A percentile compares a stretch with the other conserved stretches of the same genome.
These are phyloP conservation scores for Saguinus midas DNA, from an alignment of 2,113 vertebrate genomes.

Conservation along the genomic window DNA sequence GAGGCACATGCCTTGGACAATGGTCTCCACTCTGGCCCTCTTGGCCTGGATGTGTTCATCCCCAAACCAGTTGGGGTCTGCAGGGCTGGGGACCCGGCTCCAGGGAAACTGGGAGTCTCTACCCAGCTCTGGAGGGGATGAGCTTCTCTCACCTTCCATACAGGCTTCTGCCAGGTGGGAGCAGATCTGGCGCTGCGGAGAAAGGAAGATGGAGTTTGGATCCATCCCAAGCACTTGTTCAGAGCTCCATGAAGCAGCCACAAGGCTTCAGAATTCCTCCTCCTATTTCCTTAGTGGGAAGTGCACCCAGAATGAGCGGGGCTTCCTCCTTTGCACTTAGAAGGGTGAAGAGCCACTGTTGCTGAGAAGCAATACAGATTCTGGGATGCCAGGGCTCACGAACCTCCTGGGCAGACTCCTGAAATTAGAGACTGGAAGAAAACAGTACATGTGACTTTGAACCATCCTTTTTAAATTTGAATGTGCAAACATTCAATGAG, in stretches of 20 bases:
- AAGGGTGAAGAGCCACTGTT: background rate
- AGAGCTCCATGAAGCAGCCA: constrained; percentile 75
- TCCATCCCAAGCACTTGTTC: constrained; percentile 83
- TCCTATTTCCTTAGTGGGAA: constrained; percentile 75
- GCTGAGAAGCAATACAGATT: background rate
- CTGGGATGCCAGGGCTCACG: background rate
- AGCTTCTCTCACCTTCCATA: constrained; percentile 80
- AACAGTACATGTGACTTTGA: background rate
- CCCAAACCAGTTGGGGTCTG: constrained; percentile 81
- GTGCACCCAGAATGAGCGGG: constrained; percentile 74
- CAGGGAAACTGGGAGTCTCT: constrained; percentile 76
- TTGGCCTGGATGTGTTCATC: constrained; percentile 90
- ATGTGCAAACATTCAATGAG: background rate
- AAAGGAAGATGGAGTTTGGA: constrained; percentile 81
- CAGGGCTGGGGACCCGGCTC: constrained; percentile 50
- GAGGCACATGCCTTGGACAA: constrained; percentile 90
- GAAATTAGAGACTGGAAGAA: constrained; percentile 37
- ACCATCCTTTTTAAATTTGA: background rate
- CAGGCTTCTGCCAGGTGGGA: constrained; percentile 75
- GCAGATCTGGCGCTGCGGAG: constrained; percentile 61
- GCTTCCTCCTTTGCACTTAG: background rate
- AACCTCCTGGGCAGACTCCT: background rate
- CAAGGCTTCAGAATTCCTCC: constrained; percentile 79
- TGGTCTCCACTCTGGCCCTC: constrained; percentile 94
- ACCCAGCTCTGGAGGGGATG: constrained; percentile 79